phyloP scores from a whole-genome alignment of 2,888 invertebrate species.

The Thymelicus sylvestris region DNA sequence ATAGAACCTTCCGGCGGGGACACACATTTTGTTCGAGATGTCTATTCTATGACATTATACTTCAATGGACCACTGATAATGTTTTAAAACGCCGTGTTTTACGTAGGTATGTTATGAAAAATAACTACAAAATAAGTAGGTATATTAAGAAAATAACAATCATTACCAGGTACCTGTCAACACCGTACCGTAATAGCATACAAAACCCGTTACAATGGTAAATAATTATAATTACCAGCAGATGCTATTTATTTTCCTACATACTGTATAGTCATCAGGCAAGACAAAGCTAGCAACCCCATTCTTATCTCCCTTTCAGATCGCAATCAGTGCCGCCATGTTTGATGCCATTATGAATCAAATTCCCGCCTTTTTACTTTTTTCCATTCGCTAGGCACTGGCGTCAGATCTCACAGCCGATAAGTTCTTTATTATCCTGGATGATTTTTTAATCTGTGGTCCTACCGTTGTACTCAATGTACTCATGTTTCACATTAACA shows the following conservation, averaged over 20 bases:
- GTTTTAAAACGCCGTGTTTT: too few species aligned
- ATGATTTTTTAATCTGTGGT: constrained; percentile 80
- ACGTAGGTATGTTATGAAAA: too few species aligned
- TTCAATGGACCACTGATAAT: too few species aligned
- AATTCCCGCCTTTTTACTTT: constrained; percentile 78
- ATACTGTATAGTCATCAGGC: constrained; percentile 60
- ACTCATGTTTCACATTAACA: constrained; percentile 69
- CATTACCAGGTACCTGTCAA: constrained; percentile 24
- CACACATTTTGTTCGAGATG: too few species aligned
- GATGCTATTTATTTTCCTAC: constrained; percentile 53
- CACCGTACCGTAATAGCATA: constrained; percentile 23
- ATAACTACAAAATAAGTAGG: too few species aligned
- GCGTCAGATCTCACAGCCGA: constrained; percentile 80
- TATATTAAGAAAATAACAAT: constrained; percentile 28
- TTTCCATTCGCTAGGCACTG: constrained; percentile 73
- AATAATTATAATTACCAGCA: constrained; percentile 48
- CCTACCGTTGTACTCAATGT: constrained; percentile 58
- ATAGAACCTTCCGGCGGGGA: too few species aligned
- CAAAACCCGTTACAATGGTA: constrained; percentile 32
- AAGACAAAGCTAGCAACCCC: constrained; percentile 77
- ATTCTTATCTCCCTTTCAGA: constrained; percentile 73
- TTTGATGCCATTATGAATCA: constrained; percentile 80
- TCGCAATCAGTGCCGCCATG: constrained; percentile 80
- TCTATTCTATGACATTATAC: too few species aligned
- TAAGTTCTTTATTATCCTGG: constrained; percentile 82